Conservation (phyloP, 2,888 invertebrate species). For the Hermodice carunculata region DNA sequence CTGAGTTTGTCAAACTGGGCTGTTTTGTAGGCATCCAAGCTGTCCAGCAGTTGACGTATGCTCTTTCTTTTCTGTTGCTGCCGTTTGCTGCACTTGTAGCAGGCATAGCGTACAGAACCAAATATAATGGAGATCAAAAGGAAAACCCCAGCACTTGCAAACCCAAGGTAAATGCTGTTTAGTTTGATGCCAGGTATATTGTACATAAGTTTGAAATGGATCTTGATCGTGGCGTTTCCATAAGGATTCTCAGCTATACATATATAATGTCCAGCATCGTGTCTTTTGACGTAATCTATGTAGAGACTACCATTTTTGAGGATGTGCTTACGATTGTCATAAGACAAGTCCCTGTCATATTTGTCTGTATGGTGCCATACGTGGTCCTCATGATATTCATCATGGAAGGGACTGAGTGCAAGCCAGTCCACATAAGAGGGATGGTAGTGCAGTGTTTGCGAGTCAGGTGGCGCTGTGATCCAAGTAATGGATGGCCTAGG, state of each 20-base stretch:
- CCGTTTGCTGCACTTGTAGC: conserved; percentile 75
- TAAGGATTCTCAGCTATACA: conserved; percentile 89
- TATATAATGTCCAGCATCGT: conserved; percentile 84
- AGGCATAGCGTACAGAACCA: conserved; percentile 80
- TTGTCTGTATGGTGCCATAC: conserved; percentile 46
- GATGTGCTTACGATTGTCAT: conserved; percentile 74
- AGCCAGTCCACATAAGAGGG: conserved; percentile 45
- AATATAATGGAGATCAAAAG: conserved; percentile 84
- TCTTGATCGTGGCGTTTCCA: conserved; percentile 82
- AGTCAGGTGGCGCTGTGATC: conserved; percentile 74
- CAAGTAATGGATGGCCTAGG: conserved; percentile 86
- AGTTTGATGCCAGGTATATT: conserved; percentile 87
- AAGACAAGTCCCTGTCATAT: conserved; percentile 33
- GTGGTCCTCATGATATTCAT: conserved; percentile 49
- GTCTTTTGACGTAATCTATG: conserved; percentile 76
- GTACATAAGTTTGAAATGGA: conserved; percentile 80
- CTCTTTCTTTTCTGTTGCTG: conserved; percentile 76
- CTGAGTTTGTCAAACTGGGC: conserved; percentile 56
- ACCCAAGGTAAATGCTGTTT: conserved; percentile 85
- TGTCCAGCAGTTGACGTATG: conserved; percentile 89
- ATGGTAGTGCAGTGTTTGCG: conserved; percentile 42
- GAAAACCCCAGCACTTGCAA: conserved; percentile 83
- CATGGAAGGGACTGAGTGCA: conserved; percentile 37
- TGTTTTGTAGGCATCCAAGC: conserved; percentile 69
- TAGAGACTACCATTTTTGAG: conserved; percentile 84